These are phyloP conservation scores for Andricus quercusramuli DNA, from an alignment of 2,888 invertebrate species.

Conservation along the genomic window DNA sequence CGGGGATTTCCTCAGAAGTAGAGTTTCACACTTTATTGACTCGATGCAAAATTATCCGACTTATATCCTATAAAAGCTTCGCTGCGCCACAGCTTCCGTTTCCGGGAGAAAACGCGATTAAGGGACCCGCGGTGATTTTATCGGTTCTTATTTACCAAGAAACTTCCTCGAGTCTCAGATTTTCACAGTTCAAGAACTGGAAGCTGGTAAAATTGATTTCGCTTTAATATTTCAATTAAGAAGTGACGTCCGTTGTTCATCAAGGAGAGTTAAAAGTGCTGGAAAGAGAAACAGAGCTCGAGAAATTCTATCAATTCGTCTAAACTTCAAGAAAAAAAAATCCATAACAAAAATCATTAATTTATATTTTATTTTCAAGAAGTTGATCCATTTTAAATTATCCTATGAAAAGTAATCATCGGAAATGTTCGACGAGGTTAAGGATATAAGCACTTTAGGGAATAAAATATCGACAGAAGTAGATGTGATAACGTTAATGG, in stretches of 20 bases:
- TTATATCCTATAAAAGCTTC: slow-evolving; percentile 34
- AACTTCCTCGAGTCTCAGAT: slow-evolving; percentile 43
- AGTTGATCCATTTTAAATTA: too few species aligned
- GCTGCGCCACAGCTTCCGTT: slow-evolving; percentile 36
- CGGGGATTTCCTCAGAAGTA: not conserved
- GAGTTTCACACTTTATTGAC: slow-evolving; percentile 19
- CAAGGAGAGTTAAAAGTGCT: not conserved
- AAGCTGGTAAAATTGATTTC: slow-evolving; percentile 6
- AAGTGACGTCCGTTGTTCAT: slow-evolving; percentile 10
- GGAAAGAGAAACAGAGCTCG: not conserved
- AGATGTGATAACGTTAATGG: not conserved
- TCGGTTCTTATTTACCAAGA: slow-evolving; percentile 53
- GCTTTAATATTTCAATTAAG: slow-evolving; percentile 13
- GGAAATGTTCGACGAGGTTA: too few species aligned
- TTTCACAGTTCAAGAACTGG: slow-evolving; percentile 15
- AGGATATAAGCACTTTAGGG: not conserved
- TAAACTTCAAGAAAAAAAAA: not conserved
- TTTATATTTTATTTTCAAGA: not conserved
- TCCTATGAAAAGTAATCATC: too few species aligned
- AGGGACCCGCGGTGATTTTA: slow-evolving; percentile 50
- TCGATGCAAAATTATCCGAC: slow-evolving; percentile 30
- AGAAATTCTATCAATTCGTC: not conserved
- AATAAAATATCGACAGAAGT: not conserved
- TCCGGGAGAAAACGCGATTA: slow-evolving; percentile 49
- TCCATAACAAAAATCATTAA: not conserved